phyloP scores from a whole-genome alignment of 2,888 invertebrate genomes.

The Nasonovia ribisnigri region DNA sequence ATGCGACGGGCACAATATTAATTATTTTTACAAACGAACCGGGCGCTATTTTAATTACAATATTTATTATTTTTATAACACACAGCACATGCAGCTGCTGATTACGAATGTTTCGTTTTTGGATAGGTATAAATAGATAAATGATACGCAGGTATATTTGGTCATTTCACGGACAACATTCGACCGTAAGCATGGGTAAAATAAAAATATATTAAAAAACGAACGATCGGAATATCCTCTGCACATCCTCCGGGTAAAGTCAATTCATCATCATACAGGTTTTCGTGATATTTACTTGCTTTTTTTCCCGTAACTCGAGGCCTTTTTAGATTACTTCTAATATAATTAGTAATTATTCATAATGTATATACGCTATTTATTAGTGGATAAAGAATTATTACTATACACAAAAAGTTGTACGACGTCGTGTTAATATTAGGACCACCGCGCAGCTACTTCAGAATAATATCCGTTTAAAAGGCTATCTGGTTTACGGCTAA shows the following conservation, averaged over 20 bases:
- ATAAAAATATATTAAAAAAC: neutral
- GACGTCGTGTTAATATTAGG: neutral
- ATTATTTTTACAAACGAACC: neutral
- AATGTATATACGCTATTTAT: constrained; percentile 18
- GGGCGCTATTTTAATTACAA: neutral
- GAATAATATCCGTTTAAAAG: neutral
- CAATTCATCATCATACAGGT: constrained; percentile 36
- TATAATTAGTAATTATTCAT: constrained; percentile 3
- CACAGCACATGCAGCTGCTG: neutral
- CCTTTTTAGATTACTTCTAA: constrained; percentile 44
- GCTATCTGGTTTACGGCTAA: neutral
- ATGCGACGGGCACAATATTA: neutral
- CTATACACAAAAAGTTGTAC: neutral
- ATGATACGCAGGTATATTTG: neutral
- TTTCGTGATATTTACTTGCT: neutral
- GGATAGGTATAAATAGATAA: neutral
- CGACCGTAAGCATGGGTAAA: neutral
- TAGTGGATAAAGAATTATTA: constrained; percentile 28
- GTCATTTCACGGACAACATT: neutral
- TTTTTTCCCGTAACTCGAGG: constrained; percentile 13
- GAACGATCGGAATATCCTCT: neutral
- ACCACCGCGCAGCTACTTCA: neutral
- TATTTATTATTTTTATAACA: neutral
- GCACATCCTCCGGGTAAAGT: constrained; percentile 40
- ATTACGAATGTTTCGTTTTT: neutral